These are phyloP conservation scores for Pasiphila rectangulata DNA, from an alignment of 2,888 invertebrate genomes.

Conservation along the genomic window DNA sequence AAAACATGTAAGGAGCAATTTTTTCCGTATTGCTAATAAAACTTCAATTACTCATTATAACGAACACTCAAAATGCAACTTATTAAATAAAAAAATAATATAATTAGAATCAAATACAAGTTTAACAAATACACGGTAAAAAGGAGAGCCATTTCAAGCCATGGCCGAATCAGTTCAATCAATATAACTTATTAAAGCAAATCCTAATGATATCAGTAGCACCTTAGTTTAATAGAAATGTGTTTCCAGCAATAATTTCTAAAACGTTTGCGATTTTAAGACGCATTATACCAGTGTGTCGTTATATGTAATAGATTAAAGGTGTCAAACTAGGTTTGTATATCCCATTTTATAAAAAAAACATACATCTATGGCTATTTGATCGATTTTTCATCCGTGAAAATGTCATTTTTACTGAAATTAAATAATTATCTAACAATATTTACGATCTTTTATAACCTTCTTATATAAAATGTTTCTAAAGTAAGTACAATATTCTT, in stretches of 20 bases:
- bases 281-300: constrained; percentile 24
- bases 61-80: no score
- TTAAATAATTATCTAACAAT: neutral
- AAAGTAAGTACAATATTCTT: constrained; percentile 8
- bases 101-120: no score
- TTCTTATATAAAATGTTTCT: constrained; percentile 12
- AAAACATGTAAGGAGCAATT: no score
- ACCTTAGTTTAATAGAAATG: no score
- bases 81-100: no score
- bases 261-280: constrained; percentile 12
- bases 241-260: constrained; percentile 16
- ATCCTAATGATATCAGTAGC: no score
- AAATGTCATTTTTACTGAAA: neutral
- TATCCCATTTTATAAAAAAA: constrained; percentile 18
- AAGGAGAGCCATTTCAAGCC: no score
- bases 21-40: no score
- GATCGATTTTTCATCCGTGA: neutral
- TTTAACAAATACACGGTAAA: no score
- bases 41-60: no score
- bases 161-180: no score
- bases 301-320: constrained; percentile 36
- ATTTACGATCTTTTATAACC: constrained; percentile 6
- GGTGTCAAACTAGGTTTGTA: constrained; percentile 61
- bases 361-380: neutral
- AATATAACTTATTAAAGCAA: no score